Percentiles rank a stretch among this genome's conserved stretches.
Conservation (phyloP, 2,113 vertebrate genomes). For the Gopherus evgoodei region DNA sequence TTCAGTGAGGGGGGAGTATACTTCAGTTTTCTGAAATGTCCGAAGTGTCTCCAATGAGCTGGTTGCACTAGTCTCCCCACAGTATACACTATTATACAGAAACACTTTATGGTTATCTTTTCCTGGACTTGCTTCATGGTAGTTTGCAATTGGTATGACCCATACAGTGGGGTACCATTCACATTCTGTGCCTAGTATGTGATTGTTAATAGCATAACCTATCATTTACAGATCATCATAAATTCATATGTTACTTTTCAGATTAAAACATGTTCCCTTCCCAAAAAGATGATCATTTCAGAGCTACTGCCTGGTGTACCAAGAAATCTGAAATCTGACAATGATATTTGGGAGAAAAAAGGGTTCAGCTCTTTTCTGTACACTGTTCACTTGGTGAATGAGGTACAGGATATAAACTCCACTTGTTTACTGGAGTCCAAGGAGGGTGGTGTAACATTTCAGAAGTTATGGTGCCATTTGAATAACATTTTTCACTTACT, state of each 20-base stretch:
- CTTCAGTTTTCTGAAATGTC: neutral
- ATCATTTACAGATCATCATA: neutral
- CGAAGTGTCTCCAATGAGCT: neutral
- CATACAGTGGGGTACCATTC: neutral
- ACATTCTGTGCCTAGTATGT: neutral
- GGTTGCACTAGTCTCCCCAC: neutral
- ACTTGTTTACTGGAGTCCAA: neutral
- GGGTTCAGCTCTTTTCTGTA: neutral
- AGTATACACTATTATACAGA: constrained; percentile 14
- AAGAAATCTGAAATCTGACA: neutral
- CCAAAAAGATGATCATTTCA: neutral
- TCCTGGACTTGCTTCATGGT: neutral
- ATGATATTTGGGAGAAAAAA: neutral
- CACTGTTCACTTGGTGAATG: neutral
- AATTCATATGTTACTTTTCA: neutral
- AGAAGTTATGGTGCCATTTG: neutral
- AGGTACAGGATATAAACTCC: neutral
- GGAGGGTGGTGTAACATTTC: neutral
- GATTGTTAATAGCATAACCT: neutral
- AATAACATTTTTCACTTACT: neutral
- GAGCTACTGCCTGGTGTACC: neutral
- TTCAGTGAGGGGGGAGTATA: neutral
- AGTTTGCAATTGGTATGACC: constrained; percentile 2
- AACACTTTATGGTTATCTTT: constrained; percentile 30
- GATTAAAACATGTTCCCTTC: neutral